Evolutionary conservation across 1,140 invertebrate species (phyloP).

Genomic region (Euschistus heros): DNA sequence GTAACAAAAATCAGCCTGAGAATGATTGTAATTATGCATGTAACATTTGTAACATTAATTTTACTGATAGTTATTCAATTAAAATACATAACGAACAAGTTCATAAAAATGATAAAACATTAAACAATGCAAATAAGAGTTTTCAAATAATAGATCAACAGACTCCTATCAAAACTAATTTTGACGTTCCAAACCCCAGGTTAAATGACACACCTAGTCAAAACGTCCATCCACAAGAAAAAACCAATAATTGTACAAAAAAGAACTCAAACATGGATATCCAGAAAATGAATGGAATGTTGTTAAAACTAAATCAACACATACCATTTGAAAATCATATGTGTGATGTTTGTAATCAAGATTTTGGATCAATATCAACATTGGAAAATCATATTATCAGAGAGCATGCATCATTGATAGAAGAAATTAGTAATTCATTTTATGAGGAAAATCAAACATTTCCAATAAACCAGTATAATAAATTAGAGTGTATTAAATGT

Average conservation of each 20-base stretch:
- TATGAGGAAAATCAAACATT: constrained; percentile 29
- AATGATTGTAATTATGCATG: constrained; percentile 18
- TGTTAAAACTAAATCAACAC: constrained; percentile 72
- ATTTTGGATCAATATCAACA: constrained; percentile 46
- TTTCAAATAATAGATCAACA: not conserved
- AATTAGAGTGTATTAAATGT: constrained; percentile 37
- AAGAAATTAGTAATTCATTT: constrained; percentile 33
- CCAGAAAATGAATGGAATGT: constrained; percentile 83
- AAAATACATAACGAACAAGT: constrained; percentile 24
- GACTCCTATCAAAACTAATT: too few species aligned
- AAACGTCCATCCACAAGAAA: not conserved
- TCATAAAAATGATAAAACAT: constrained; percentile 16
- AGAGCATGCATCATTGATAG: constrained; percentile 43
- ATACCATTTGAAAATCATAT: constrained; percentile 43
- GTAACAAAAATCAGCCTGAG: constrained; percentile 18
- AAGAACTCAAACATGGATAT: constrained; percentile 43
- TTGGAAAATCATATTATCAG: constrained; percentile 48
- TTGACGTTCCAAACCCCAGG: not conserved
- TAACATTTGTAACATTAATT: constrained; percentile 24
- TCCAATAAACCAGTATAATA: constrained; percentile 18
- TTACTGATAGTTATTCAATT: constrained; percentile 23
- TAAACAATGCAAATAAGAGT: not conserved
- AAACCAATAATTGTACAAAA: not conserved
- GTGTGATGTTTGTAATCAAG: constrained; percentile 46
- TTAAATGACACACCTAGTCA: not conserved